Base-by-base conservation (phyloP, 2,113 vertebrate genomes). In the Arothron firmamentum region DNA sequence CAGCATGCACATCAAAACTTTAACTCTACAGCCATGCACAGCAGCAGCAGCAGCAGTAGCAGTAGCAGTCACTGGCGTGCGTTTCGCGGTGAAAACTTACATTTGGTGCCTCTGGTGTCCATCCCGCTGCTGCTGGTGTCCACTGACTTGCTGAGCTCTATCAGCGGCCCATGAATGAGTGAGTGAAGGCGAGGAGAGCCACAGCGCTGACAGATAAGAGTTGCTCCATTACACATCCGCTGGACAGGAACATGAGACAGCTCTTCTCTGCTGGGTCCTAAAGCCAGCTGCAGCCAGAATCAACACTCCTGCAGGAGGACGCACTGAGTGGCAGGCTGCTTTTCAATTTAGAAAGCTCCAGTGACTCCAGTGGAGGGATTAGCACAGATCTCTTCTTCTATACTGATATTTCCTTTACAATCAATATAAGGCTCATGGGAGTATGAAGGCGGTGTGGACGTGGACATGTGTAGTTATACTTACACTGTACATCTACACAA, bases 261-360 rank as follows among this genome's bases (percentile, higher is more conserved):
- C 1, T 4, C 15, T 25, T 31, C 46, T 65, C 71, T n/a, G 60
- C 88, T 72, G 87, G 90, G 90, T 92, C 90, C 88, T 89, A 92
- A 52, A 25, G 75, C 2, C 75, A 1, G 59, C 19, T 0, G 0
- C 10, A 0, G 0, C 11, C 15, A 47, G 6, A 16, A 17, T 47
- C 15, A 7, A 16, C 15, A 38, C 34, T 38, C 34, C 34, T 38
- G 34, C 34, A 38, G 34, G 34, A 38, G 34, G 34, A 38, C 34
- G 11, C 1, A 12, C 1, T 28, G 25, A 28, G 3, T 28, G 25
- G 25, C 25, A 28, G 6, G 25, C 4, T 38, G 34, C 10, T 31
- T 6, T 31, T 31, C 28, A 31, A 31, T 31, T 31, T 31, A 1
- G 3, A 31, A 31, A 31, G 28, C 28, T 31, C 28, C 28, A 31